Percentiles rank a stretch among this genome's conserved stretches.
These are phyloP conservation scores for Thymelicus lineola DNA, from an alignment of 2,888 invertebrate species.

Conservation along the genomic window DNA sequence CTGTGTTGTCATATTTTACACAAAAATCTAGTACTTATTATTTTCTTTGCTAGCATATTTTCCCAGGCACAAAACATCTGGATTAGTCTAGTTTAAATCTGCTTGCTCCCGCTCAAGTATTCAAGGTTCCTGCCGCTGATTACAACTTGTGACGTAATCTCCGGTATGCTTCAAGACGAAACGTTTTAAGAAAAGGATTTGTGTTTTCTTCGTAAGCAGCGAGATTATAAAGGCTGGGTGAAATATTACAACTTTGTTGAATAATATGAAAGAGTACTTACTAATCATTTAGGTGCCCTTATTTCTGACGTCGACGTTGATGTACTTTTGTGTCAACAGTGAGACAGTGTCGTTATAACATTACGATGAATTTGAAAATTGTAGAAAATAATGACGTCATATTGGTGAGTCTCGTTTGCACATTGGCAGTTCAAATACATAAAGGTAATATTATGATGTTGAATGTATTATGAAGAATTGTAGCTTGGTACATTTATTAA, in stretches of 20 bases:
- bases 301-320: background rate
- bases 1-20: too few species aligned
- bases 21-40: too few species aligned
- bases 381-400: too few species aligned
- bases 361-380: too few species aligned
- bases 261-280: background rate
- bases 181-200: constrained; percentile 59
- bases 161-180: constrained; percentile 61
- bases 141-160: constrained; percentile 71
- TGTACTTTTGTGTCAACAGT: too few species aligned
- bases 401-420: too few species aligned
- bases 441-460: too few species aligned
- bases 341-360: too few species aligned
- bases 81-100: constrained; percentile 27
- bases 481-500: too few species aligned
- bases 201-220: constrained; percentile 39
- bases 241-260: constrained; percentile 26
- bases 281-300: constrained; percentile 15
- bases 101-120: constrained; percentile 55
- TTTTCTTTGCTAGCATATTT: too few species aligned
- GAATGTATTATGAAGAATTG: too few species aligned
- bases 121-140: constrained; percentile 69
- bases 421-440: too few species aligned
- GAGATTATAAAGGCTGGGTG: constrained; percentile 36
- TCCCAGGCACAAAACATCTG: background rate